Evolutionary conservation across 2,113 vertebrate genomes (phyloP).

Genomic region (Rynchops niger): DNA sequence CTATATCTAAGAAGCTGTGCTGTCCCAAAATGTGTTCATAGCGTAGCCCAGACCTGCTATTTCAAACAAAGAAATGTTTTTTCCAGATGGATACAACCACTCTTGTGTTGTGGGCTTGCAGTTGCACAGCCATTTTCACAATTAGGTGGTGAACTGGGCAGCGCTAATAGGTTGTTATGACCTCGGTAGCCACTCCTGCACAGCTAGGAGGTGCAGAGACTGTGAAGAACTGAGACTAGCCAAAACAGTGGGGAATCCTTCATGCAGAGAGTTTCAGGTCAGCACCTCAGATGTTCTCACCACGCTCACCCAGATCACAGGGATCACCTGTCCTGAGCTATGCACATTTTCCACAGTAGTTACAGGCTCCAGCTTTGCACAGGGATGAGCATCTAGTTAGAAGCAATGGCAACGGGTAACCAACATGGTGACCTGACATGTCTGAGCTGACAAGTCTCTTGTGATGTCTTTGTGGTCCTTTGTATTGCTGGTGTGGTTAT

Average conservation of each 20-base stretch:
- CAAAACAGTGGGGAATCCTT: not conserved
- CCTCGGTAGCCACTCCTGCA: not conserved
- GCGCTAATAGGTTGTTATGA: fast-evolving
- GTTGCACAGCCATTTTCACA: not conserved
- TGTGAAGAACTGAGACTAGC: fast-evolving
- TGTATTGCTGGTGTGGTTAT: not conserved
- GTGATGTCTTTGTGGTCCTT: not conserved
- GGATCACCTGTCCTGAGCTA: not conserved
- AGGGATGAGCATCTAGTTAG: fast-evolving
- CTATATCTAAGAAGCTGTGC: not conserved
- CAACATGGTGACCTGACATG: not conserved
- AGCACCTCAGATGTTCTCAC: fast-evolving
- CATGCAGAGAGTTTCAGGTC: not conserved
- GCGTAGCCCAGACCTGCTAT: not conserved
- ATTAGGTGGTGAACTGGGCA: not conserved
- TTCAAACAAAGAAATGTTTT: not conserved
- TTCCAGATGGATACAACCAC: not conserved
- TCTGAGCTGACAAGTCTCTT: not conserved
- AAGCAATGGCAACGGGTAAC: not conserved
- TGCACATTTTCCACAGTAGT: not conserved
- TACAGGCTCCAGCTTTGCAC: not conserved
- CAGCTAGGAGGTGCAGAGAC: not conserved
- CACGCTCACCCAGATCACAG: not conserved
- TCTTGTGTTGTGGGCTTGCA: not conserved
- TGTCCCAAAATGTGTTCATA: not conserved